These are phyloP conservation scores for Nebria salina DNA, from an alignment of 2,888 invertebrate genomes.

Conservation along the genomic window DNA sequence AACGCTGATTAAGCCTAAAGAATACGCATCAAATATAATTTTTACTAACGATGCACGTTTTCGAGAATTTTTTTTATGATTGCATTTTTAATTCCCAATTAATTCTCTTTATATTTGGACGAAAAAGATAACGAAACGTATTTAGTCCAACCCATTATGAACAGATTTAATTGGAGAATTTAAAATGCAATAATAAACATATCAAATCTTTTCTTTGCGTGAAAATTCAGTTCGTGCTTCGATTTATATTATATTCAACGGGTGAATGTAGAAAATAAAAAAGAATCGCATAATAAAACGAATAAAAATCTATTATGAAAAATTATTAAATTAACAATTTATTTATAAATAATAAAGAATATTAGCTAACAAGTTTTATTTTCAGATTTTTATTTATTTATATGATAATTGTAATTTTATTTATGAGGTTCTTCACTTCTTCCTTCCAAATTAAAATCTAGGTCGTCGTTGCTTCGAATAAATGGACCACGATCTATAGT, in stretches of 20 bases:
- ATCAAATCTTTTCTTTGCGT: too few relatives aligned
- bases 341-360: too few relatives aligned
- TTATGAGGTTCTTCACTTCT: neutral
- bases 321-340: too few relatives aligned
- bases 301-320: too few relatives aligned
- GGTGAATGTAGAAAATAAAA: too few relatives aligned
- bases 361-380: neutral
- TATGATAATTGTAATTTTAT: neutral
- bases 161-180: too few relatives aligned
- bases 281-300: too few relatives aligned
- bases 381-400: neutral
- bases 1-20: slow-evolving; percentile 34
- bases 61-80: neutral
- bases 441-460: neutral
- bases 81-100: neutral
- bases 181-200: too few relatives aligned
- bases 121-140: neutral
- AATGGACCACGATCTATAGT: neutral
- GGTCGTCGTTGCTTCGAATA: neutral
- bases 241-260: too few relatives aligned
- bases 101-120: neutral
- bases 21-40: slow-evolving; percentile 11
- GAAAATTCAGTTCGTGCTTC: too few relatives aligned
- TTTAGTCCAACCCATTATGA: neutral
- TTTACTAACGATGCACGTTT: neutral